Evolutionary conservation across 2,797 vertebrate genomes (phyloP).

Genomic region (Phoxinus dragarum): DNA sequence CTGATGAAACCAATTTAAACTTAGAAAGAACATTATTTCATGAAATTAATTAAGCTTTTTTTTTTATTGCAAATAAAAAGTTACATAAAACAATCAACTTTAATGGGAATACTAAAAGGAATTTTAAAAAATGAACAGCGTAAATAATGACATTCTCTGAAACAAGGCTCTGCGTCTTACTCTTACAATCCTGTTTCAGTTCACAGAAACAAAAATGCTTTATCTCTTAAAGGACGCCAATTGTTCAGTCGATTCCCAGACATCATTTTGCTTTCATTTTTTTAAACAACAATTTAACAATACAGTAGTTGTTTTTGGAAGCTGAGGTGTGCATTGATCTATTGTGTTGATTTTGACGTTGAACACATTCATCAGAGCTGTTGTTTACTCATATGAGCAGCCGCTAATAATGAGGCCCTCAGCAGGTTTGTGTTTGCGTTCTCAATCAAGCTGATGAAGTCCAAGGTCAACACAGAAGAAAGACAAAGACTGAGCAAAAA

Average conservation of each 20-base stretch:
- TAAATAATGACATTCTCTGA: neutral
- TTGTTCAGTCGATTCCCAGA: neutral
- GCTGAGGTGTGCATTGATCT: conserved; percentile 16
- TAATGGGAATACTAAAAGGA: neutral
- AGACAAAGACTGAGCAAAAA: conserved; percentile 1
- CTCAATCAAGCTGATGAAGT: conserved; percentile 52
- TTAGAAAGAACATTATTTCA: neutral
- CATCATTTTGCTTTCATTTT: conserved; percentile 7
- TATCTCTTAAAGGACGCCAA: conserved; percentile 8
- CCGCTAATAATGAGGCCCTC: conserved; percentile 49
- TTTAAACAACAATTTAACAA: conserved; percentile 15
- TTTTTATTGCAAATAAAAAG: neutral
- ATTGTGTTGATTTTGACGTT: conserved; percentile 36
- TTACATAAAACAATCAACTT: neutral
- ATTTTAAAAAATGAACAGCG: neutral
- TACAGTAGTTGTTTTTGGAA: conserved; percentile 10
- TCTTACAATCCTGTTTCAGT: neutral
- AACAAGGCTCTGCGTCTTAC: neutral
- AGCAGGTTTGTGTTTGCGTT: conserved; percentile 36
- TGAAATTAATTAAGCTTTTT: neutral
- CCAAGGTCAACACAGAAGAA: conserved; percentile 40
- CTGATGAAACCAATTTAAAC: neutral
- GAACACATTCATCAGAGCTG: conserved; percentile 20
- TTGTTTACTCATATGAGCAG: conserved; percentile 50
- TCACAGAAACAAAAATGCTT: conserved; percentile 1